A percentile compares a stretch with the other conserved stretches of the same genome.
phyloP scores from a whole-genome alignment of 1,140 invertebrate species.

The Hyles euphorbiae region DNA sequence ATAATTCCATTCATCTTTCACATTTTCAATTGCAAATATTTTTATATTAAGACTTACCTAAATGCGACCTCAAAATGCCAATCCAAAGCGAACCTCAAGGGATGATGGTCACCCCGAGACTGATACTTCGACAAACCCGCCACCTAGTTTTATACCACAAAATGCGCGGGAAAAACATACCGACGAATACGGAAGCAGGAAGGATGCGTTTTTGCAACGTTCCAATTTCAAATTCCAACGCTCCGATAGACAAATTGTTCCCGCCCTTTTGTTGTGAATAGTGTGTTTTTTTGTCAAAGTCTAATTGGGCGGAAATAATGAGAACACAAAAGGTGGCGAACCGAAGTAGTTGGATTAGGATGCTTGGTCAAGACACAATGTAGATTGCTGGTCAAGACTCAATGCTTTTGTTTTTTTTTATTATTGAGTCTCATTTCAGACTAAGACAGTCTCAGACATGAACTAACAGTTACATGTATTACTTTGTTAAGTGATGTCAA shows the following conservation, averaged over 20 bases:
- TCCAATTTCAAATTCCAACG: constrained; percentile 46
- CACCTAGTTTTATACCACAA: constrained; percentile 34
- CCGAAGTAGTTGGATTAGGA: too few species aligned
- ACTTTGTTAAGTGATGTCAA: too few species aligned
- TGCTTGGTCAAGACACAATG: too few species aligned
- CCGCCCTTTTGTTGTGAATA: constrained; percentile 45
- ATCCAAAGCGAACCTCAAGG: constrained; percentile 18
- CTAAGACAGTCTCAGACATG: too few species aligned
- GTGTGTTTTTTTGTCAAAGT: constrained; percentile 18
- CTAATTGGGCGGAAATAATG: neutral
- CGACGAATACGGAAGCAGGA: constrained; percentile 53
- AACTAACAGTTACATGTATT: too few species aligned
- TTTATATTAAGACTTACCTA: constrained; percentile 1
- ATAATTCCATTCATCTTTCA: too few species aligned
- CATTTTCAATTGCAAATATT: too few species aligned
- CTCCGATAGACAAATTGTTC: constrained; percentile 54
- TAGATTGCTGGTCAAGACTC: too few species aligned
- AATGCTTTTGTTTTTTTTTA: too few species aligned
- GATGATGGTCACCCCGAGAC: constrained; percentile 40
- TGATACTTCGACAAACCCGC: constrained; percentile 21
- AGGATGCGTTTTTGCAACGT: constrained; percentile 48
- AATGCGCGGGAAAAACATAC: constrained; percentile 41
- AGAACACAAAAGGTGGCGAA: too few species aligned
- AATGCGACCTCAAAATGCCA: constrained; percentile 3
- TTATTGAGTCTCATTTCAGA: too few species aligned